phyloP scores from a whole-genome alignment of 2,888 invertebrate species.

The Lymantria monacha region DNA sequence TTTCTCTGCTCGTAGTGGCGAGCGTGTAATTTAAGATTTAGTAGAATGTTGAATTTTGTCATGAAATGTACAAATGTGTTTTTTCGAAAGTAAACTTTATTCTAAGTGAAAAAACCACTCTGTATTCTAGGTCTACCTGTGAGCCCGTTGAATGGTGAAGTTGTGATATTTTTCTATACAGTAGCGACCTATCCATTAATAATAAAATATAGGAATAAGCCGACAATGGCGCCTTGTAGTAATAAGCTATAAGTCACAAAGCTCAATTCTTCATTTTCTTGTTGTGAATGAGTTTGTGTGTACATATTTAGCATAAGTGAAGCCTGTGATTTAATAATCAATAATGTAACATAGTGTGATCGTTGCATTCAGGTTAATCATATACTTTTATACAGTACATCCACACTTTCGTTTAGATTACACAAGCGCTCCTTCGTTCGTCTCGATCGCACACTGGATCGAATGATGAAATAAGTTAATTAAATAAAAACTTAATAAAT shows the following conservation, averaged over 20 bases:
- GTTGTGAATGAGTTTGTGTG: constrained; percentile 75
- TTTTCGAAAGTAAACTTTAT: constrained; percentile 76
- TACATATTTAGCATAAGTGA: constrained; percentile 79
- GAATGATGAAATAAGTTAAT: constrained; percentile 33
- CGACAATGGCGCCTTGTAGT: constrained; percentile 54
- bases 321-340: constrained; percentile 72
- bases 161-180: constrained; percentile 77
- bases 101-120: constrained; percentile 73
- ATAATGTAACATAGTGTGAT: constrained; percentile 59
- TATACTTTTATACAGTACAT: constrained; percentile 39
- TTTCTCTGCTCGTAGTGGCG: constrained; percentile 52
- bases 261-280: constrained; percentile 71
- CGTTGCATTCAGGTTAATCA: constrained; percentile 53
- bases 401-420: constrained; percentile 34
- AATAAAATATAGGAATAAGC: constrained; percentile 47
- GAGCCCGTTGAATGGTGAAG: constrained; percentile 71
- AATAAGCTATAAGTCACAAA: constrained; percentile 69
- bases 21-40: constrained; percentile 72
- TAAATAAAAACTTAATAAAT: constrained; percentile 29
- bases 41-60: constrained; percentile 81
- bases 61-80: constrained; percentile 82
- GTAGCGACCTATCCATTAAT: constrained; percentile 34
- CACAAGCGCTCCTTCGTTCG: constrained; percentile 16
- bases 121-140: constrained; percentile 77
- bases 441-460: constrained; percentile 39